A percentile compares a stretch with the other conserved stretches of the same genome.
phyloP scores from a whole-genome alignment of 2,888 invertebrate genomes.

The Cataglyphis albicans region DNA sequence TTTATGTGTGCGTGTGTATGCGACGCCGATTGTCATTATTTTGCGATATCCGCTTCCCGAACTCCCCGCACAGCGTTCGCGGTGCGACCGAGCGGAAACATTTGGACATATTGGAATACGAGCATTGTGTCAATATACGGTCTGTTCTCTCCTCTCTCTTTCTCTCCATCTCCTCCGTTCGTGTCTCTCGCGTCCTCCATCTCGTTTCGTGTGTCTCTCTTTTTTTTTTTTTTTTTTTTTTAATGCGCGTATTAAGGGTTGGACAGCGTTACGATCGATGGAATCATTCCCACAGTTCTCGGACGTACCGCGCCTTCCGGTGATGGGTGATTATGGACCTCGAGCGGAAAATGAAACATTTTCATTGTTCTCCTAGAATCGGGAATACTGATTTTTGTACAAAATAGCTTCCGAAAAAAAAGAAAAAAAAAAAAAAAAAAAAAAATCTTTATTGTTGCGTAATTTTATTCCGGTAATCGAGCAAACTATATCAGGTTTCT shows the following conservation, averaged over 20 bases:
- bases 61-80: constrained; percentile 72
- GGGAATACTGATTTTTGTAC: not conserved
- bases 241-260: constrained; percentile 52
- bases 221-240: constrained; percentile 24
- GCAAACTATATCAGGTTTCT: not conserved
- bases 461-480: not conserved
- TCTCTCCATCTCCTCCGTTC: constrained; percentile 26
- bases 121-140: constrained; percentile 71
- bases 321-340: constrained; percentile 45
- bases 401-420: not conserved
- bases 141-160: constrained; percentile 35
- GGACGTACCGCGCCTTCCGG: constrained; percentile 54
- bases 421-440: not conserved
- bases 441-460: not conserved
- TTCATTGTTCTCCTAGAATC: constrained; percentile 17
- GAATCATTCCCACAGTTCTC: constrained; percentile 70
- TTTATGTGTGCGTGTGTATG: constrained; percentile 69
- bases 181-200: constrained; percentile 41
- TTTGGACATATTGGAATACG: constrained; percentile 82
- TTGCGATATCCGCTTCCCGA: constrained; percentile 81
- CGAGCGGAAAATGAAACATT: constrained; percentile 32
- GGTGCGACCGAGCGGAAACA: constrained; percentile 82
- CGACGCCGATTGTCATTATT: constrained; percentile 83
- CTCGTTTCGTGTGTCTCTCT: constrained; percentile 24
- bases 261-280: constrained; percentile 52